Base-by-base conservation (phyloP, 2,888 invertebrate species). In the Elaeidobius kamerunicus region DNA sequence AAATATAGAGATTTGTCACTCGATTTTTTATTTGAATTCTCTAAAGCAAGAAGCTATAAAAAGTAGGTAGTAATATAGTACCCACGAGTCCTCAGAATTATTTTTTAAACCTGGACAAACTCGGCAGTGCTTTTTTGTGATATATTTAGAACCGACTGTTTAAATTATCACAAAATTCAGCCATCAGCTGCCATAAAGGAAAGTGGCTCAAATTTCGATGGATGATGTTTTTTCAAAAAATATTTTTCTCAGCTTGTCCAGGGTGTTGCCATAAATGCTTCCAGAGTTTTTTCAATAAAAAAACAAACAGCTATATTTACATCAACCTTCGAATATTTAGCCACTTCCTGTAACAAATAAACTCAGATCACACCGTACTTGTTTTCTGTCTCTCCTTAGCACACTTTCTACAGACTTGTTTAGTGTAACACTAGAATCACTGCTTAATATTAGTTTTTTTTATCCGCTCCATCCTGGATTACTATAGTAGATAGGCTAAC, bases 41-140 rank as follows among this genome's bases (percentile, higher is more conserved):
- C 67, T 68, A 67, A 70, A 69, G 69, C 70, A 61, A 62, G 45
- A 69, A 68, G 67, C 68, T 66, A 69, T 66, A 66, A 63, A 56
- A 56, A 43, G 46, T 49, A 51, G 52, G 52, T 56, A 47, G 41
- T 56, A 52, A 56, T 56, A 56, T 44, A 56, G 35, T 56, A 56
- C 44, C 49, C 35, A 49, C 9, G 28, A 45, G 52, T 51, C 47
- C 27, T 42, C 43, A 34, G n/a, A 39, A 38, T 51, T 39, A 15
- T 45, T 35, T 39, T 39, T 16, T 19, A 34, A 45, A 45, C 35
- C 16, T 45, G 45, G 53, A 41, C 43, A 53, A 44, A 32, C 43
- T 27, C 18, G 23, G 38, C 18, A 12, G 42, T 42, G 18, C 3
- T 5, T 52, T 36, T 50, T 45, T 45, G 45, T 45, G 34, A 41